phyloP scores from a whole-genome alignment of 2,797 vertebrate species.

The Intellagama lesueurii region DNA sequence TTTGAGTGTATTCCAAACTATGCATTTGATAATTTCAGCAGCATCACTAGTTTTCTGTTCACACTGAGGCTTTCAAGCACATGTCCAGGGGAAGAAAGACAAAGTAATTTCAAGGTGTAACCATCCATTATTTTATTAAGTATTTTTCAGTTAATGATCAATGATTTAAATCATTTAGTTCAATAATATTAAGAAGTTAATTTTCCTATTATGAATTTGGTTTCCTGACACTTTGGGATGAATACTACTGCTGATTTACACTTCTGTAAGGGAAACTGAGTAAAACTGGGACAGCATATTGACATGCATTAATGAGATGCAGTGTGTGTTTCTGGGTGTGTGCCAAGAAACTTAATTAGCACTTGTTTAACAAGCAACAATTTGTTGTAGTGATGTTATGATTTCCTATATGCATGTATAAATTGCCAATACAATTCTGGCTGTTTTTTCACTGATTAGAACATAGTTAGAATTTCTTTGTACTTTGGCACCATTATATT shows the following conservation, averaged over 20 bases:
- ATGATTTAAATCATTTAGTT: not conserved
- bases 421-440: no score
- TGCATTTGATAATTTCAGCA: not conserved
- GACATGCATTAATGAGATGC: no score
- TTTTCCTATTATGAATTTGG: not conserved
- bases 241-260: no score
- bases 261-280: no score
- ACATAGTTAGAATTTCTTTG: not conserved
- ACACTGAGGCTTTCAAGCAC: not conserved
- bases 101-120: not conserved
- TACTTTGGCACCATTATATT: constrained; percentile 30
- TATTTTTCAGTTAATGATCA: not conserved
- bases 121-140: not conserved
- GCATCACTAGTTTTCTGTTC: not conserved
- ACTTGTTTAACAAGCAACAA: no score
- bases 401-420: no score
- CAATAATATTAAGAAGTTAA: not conserved
- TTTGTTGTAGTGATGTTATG: no score
- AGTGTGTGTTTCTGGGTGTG: no score
- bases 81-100: not conserved
- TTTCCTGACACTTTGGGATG: not conserved
- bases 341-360: no score
- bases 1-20: not conserved
- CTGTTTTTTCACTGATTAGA: constrained; percentile 24
- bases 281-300: no score